phyloP scores from a whole-genome alignment of 1,140 invertebrate genomes.

The Frieseomelitta varia region DNA sequence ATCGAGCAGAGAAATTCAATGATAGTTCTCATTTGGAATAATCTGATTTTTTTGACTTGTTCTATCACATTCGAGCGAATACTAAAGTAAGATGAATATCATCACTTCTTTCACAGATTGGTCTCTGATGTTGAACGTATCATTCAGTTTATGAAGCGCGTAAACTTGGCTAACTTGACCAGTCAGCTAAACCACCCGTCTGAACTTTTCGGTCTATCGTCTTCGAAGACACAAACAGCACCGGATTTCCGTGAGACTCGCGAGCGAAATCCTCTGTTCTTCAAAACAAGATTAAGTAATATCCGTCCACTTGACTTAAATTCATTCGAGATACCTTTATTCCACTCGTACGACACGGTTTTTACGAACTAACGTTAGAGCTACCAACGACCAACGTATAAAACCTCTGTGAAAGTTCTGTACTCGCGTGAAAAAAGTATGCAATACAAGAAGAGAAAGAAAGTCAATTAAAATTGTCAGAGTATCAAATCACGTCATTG shows the following conservation, averaged over 20 bases:
- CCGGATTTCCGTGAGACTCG: neutral
- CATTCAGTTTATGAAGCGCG: neutral
- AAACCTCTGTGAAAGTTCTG: neutral
- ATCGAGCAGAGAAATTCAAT: neutral
- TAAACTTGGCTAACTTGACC: neutral
- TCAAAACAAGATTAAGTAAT: slow-evolving; percentile 53
- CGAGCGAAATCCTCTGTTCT: slow-evolving; percentile 51
- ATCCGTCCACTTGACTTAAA: neutral
- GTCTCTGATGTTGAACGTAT: neutral
- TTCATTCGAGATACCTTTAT: neutral
- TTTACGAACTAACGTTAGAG: no score
- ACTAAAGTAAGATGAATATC: neutral
- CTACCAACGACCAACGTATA: neutral
- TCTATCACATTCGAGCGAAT: neutral
- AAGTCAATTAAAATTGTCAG: no score
- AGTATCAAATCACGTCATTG: no score
- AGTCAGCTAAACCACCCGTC: neutral
- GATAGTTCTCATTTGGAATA: neutral
- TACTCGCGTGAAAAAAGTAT: neutral
- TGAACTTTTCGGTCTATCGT: neutral
- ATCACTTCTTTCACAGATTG: neutral
- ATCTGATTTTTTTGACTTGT: neutral
- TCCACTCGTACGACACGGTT: neutral
- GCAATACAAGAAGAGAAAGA: no score
- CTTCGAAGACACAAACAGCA: neutral